Evolutionary conservation across 2,888 invertebrate genomes (phyloP).

Genomic region (Helleia helle): DNA sequence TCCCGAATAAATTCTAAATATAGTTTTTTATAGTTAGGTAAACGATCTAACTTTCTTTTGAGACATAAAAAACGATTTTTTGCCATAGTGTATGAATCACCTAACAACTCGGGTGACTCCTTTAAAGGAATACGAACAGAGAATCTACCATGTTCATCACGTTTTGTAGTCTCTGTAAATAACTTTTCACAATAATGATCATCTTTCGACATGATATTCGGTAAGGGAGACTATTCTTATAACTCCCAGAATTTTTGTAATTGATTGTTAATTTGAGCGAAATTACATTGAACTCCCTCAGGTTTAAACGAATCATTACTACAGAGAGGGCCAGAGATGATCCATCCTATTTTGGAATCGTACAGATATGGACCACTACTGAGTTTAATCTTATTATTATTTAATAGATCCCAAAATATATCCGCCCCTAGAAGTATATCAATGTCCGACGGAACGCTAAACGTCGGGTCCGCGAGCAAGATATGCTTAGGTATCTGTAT

Average conservation of each 20-base stretch:
- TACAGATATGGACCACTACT: constrained; percentile 21
- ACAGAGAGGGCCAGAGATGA: constrained; percentile 19
- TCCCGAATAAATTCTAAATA: constrained; percentile 15
- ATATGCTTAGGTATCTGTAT: not conserved
- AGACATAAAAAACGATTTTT: constrained; percentile 9
- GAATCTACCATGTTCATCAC: constrained; percentile 14
- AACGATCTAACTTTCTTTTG: constrained; percentile 12
- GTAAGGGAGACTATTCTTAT: constrained; percentile 11
- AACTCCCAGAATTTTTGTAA: constrained; percentile 22
- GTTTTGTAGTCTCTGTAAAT: constrained; percentile 11
- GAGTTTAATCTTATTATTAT: constrained; percentile 15
- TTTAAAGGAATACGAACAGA: constrained; percentile 12
- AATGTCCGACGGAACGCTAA: not conserved
- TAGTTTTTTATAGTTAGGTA: constrained; percentile 7
- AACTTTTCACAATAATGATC: constrained; percentile 13
- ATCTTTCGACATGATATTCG: not conserved
- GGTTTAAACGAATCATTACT: no score
- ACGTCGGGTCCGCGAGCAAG: not conserved
- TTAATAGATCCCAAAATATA: constrained; percentile 20
- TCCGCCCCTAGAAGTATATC: not conserved
- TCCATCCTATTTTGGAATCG: constrained; percentile 22
- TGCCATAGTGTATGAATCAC: constrained; percentile 10
- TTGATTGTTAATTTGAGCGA: constrained; percentile 15
- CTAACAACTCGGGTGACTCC: constrained; percentile 4
- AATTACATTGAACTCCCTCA: constrained; percentile 15